phyloP scores from a whole-genome alignment of 2,797 vertebrate genomes.

The Phoebastria nigripes region DNA sequence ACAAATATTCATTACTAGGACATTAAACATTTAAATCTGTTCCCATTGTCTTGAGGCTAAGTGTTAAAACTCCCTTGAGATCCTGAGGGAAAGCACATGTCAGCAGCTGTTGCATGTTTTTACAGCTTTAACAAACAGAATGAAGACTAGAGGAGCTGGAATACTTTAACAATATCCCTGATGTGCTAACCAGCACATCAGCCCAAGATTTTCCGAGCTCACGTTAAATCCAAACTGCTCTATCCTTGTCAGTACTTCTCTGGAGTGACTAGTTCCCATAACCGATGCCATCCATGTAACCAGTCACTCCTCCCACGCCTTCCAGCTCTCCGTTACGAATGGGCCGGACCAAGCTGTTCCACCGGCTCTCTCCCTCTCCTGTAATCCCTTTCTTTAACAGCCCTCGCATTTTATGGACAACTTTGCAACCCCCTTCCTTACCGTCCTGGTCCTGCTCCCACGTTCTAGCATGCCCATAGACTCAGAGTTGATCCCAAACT shows the following conservation, averaged over 20 bases:
- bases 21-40: neutral
- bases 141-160: neutral
- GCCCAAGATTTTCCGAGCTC: neutral
- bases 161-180: neutral
- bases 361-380: neutral
- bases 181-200: neutral
- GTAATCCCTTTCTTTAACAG: neutral
- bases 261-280: neutral
- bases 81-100: neutral
- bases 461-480: neutral
- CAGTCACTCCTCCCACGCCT: neutral
- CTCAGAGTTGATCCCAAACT: neutral
- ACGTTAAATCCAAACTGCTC: neutral
- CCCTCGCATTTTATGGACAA: neutral
- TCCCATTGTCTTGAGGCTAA: neutral
- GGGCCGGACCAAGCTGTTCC: neutral
- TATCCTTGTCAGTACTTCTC: neutral
- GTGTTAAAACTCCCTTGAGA: neutral
- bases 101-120: neutral
- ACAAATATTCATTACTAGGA: neutral
- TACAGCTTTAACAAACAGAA: neutral
- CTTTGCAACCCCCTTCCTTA: neutral
- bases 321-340: accelerated
- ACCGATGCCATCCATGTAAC: neutral
- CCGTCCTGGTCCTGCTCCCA: neutral